Evolutionary conservation across 2,797 vertebrate genomes (phyloP).

Genomic region (Mormyrops boulengeri): DNA sequence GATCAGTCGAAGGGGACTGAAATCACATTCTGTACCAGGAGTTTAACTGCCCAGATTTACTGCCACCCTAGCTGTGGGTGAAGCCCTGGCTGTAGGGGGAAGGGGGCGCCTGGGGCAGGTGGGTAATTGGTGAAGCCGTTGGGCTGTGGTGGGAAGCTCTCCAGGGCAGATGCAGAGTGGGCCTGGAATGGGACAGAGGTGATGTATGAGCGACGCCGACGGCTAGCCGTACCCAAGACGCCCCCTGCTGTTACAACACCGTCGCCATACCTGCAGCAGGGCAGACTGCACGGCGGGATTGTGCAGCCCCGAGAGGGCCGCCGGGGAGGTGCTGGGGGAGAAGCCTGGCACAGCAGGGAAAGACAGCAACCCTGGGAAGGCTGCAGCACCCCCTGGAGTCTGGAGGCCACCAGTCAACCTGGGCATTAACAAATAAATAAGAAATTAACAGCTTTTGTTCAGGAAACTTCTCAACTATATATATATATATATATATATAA

Average conservation of each 20-base stretch:
- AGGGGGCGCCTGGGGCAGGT: slow-evolving; percentile 76
- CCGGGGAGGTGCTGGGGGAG: slow-evolving; percentile 74
- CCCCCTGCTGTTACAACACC: neutral
- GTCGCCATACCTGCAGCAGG: slow-evolving; percentile 75
- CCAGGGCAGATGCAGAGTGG: slow-evolving; percentile 79
- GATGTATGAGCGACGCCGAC: neutral
- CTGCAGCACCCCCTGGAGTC: slow-evolving; percentile 68
- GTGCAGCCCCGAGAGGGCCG: slow-evolving; percentile 78
- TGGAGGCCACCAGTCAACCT: slow-evolving; percentile 80
- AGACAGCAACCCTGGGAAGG: slow-evolving; percentile 83
- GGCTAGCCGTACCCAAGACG: too few species aligned
- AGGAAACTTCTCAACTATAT: neutral
- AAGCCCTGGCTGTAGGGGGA: slow-evolving; percentile 82
- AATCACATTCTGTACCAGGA: neutral
- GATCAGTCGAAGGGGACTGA: neutral
- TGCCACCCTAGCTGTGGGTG: slow-evolving; percentile 91
- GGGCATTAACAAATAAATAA: slow-evolving; percentile 8
- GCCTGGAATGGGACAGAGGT: slow-evolving; percentile 57
- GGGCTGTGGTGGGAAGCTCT: slow-evolving; percentile 78
- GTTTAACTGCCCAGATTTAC: slow-evolving; percentile 43
- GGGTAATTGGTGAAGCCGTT: slow-evolving; percentile 83
- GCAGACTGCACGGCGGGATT: slow-evolving; percentile 82
- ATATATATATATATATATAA: too few species aligned
- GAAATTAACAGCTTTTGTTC: neutral
- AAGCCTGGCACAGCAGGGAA: slow-evolving; percentile 88